Conservation (phyloP, 2,797 vertebrate genomes). For the Nannoperca obscura region DNA sequence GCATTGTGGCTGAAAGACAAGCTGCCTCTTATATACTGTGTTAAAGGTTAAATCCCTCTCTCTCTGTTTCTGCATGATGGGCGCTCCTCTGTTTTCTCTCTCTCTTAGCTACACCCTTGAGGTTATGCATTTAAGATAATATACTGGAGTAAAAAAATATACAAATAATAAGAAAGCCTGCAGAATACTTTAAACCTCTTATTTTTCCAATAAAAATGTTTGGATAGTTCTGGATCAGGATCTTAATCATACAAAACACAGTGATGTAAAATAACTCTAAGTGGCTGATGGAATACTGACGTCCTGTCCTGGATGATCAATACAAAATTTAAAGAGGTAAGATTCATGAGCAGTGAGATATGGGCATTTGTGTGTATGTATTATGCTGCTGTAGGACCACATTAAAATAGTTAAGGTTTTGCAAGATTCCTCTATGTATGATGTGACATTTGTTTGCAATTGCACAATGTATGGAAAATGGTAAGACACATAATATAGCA, state of each 20-base stretch:
- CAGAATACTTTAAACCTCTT: neutral
- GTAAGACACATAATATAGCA: neutral
- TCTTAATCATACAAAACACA: neutral
- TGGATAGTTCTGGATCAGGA: neutral
- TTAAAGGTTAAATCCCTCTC: conserved; percentile 43
- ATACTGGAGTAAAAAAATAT: neutral
- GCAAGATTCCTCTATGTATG: neutral
- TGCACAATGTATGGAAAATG: neutral
- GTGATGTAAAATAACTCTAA: neutral
- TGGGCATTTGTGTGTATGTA: neutral
- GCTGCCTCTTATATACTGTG: conserved; percentile 9
- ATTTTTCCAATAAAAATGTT: neutral
- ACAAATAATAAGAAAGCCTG: neutral
- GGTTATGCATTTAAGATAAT: neutral
- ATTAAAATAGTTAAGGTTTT: neutral
- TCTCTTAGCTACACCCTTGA: conserved; percentile 4
- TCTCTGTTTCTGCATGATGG: conserved; percentile 6
- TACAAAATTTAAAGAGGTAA: neutral
- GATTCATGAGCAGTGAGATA: too few species aligned
- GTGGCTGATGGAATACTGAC: neutral
- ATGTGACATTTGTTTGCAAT: neutral
- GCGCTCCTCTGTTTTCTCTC: conserved; percentile 12
- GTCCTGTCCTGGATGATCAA: neutral
- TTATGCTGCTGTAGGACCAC: neutral
- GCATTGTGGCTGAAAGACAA: conserved; percentile 24